These are phyloP conservation scores for Drosophila aldrichi DNA, from an alignment of 2,888 invertebrate species.

Conservation along the genomic window DNA sequence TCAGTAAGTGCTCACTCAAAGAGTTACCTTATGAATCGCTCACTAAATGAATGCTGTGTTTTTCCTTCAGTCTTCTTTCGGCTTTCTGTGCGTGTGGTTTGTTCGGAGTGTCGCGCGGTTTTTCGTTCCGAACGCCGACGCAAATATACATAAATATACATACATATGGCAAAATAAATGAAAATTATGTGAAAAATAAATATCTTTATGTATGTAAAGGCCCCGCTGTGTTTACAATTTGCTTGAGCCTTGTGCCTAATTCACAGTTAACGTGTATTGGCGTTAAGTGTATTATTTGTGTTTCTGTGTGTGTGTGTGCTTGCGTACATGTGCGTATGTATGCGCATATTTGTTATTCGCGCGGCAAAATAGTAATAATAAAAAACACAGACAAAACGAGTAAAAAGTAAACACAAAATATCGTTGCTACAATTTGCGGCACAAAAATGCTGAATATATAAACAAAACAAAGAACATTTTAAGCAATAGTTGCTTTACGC, in stretches of 20 bases:
- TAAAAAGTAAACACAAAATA: slow-evolving; percentile 59
- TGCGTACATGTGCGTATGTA: not conserved
- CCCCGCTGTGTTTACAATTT: slow-evolving; percentile 41
- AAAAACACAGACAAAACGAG: slow-evolving; percentile 38
- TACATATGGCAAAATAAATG: slow-evolving; percentile 34
- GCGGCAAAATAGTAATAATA: slow-evolving; percentile 50
- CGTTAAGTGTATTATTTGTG: slow-evolving; percentile 37
- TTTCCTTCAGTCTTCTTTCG: slow-evolving; percentile 52
- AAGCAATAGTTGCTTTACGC: slow-evolving; percentile 41
- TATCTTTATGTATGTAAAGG: slow-evolving; percentile 25
- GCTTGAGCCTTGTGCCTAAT: slow-evolving; percentile 57
- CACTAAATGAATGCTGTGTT: slow-evolving; percentile 31
- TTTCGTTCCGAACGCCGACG: slow-evolving; percentile 36
- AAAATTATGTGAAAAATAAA: slow-evolving; percentile 50
- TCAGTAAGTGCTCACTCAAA: slow-evolving; percentile 16
- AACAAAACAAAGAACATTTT: slow-evolving; percentile 48
- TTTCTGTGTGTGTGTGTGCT: slow-evolving; percentile 15
- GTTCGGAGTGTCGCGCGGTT: slow-evolving; percentile 22
- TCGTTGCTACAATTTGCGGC: slow-evolving; percentile 58
- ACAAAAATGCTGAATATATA: slow-evolving; percentile 55
- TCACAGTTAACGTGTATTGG: slow-evolving; percentile 38
- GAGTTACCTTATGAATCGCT: slow-evolving; percentile 25
- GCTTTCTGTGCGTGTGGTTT: slow-evolving; percentile 51
- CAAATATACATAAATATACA: slow-evolving; percentile 36
- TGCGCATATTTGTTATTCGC: slow-evolving; percentile 53